Percentiles rank a stretch among this genome's conserved stretches.
phyloP scores from a whole-genome alignment of 2,888 invertebrate genomes.

The Drymonia ruficornis region DNA sequence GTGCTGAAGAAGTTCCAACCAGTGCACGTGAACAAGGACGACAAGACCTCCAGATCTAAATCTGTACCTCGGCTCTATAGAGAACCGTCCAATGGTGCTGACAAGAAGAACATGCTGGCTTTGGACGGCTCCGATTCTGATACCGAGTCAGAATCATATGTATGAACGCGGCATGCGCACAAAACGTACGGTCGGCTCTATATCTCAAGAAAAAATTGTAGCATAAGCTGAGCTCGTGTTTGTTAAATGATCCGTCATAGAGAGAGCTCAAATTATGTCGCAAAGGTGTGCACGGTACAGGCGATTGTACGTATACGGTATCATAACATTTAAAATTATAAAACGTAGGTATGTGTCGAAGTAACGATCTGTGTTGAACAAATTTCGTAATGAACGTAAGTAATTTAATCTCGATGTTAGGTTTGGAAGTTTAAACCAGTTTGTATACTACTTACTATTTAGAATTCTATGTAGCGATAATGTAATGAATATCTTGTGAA shows the following conservation, averaged over 20 bases:
- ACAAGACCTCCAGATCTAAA: constrained; percentile 76
- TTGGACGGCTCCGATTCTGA: constrained; percentile 79
- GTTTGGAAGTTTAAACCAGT: constrained; percentile 36
- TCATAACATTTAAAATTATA: not conserved
- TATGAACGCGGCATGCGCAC: constrained; percentile 52
- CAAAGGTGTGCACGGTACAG: no score
- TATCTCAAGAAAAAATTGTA: no score
- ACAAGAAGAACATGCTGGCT: constrained; percentile 68
- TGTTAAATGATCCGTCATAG: no score
- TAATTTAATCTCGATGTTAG: constrained; percentile 33
- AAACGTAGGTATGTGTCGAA: constrained; percentile 25
- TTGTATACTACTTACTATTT: constrained; percentile 39
- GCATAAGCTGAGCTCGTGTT: no score
- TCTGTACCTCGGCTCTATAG: constrained; percentile 78
- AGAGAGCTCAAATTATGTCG: no score
- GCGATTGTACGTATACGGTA: no score
- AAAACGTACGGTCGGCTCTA: constrained; percentile 32
- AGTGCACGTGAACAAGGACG: constrained; percentile 86
- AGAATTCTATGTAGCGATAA: constrained; percentile 34
- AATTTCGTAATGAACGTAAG: constrained; percentile 28
- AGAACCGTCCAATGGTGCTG: constrained; percentile 67
- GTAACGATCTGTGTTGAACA: constrained; percentile 41
- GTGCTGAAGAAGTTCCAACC: constrained; percentile 86
- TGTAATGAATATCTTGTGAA: constrained; percentile 49
- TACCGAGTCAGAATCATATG: constrained; percentile 82